Percentiles rank a stretch among this genome's conserved stretches.
phyloP scores from a whole-genome alignment of 2,113 vertebrate genomes.

The Phrynosoma platyrhinos region DNA sequence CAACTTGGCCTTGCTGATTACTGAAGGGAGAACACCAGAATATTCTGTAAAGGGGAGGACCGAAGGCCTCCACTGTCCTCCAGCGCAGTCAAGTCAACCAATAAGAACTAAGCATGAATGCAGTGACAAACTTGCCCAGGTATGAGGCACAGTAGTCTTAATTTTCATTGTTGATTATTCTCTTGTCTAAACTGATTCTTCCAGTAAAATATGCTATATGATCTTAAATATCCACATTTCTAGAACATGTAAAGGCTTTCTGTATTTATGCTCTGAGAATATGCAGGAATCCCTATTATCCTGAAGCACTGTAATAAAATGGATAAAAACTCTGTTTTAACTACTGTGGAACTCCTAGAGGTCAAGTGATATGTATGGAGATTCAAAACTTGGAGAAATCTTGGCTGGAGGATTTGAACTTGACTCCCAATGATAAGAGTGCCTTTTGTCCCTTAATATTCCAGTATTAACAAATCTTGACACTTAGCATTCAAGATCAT shows the following conservation, averaged over 20 bases:
- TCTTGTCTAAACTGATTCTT: neutral
- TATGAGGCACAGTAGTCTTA: conserved; percentile 58
- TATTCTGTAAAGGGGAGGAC: conserved; percentile 94
- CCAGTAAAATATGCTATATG: conserved; percentile 39
- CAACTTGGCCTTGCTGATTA: conserved; percentile 94
- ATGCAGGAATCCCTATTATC: neutral
- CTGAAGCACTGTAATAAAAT: neutral
- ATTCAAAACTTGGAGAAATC: neutral
- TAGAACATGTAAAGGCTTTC: neutral
- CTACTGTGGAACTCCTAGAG: neutral
- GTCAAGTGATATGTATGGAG: neutral
- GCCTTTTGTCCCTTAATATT: neutral
- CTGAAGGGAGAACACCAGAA: conserved; percentile 95
- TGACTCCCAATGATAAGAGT: neutral
- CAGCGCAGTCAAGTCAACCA: conserved; percentile 91
- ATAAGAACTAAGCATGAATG: conserved; percentile 91
- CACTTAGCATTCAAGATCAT: neutral
- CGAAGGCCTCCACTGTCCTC: conserved; percentile 96
- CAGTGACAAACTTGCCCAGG: conserved; percentile 94
- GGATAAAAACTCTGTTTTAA: too few relatives aligned
- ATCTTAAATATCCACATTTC: conserved; percentile 31
- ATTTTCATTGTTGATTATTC: neutral
- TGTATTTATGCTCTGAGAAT: neutral
- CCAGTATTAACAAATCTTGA: neutral
- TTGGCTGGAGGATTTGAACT: neutral